Base-by-base conservation (phyloP, 2,888 invertebrate genomes). In the Cabera pusaria region DNA sequence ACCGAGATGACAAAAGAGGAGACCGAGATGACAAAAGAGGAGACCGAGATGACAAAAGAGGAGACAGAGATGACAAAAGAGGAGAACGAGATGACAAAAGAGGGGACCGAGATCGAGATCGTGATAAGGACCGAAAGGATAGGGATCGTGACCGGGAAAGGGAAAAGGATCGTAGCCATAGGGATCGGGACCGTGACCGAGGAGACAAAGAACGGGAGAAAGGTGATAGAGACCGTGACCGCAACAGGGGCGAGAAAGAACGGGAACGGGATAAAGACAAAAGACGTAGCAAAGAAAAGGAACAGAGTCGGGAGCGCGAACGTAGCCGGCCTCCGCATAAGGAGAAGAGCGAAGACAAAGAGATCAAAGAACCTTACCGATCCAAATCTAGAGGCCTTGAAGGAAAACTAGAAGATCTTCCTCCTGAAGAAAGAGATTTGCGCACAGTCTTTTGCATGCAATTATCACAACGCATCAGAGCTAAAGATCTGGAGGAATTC, bases 381-480 rank as follows among this genome's bases (percentile, higher is more conserved):
- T 80, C 86, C 3, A 83, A 83, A 53, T 85, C 87, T 3, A 89
- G 91, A 64, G 91, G 91, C 6, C 67, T 90, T 27, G 91, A 92
- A 44, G 85, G 88, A 21, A 90, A 91, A 52, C 90, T 93, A 16
- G 93, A 93, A 22, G 96, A 96, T 59, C 80, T 99, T 37, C 96
- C 98, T 25, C 97, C 98, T 0, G 99, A 99, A 81, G 99, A 99
- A 82, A 91, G 99, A 45, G 99, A 99, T 91, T 95, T 98, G n/a
- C 92, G 99, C 18, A 99, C 99, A 23, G 97, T 99, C 2, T 99
- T 99, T 79, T 98, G 98, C 72, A 98, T 99, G 97, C 99, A 99
- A 86, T 86, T 99, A 38, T 97, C 98, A 37, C 97, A 98, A 67
- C 92, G 96, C 59, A 98, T 98, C 65, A 92, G 97, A 58, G 97